A percentile compares a stretch with the other conserved stretches of the same genome.
Evolutionary conservation across 2,888 invertebrate species (phyloP).

Genomic region (Heliconius sara): DNA sequence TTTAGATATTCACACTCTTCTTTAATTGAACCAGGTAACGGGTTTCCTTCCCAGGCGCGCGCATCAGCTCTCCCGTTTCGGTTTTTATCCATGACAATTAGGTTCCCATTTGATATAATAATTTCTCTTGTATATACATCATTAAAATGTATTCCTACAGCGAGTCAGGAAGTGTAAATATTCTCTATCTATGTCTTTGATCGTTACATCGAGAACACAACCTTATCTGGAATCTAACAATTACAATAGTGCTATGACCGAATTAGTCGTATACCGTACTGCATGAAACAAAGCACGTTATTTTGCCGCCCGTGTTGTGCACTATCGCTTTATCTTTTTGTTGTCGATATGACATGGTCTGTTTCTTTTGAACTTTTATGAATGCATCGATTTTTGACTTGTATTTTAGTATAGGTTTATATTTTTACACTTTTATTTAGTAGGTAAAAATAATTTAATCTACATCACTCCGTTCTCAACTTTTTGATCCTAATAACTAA

Average conservation of each 20-base stretch:
- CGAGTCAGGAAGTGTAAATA: slow-evolving; percentile 20
- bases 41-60: slow-evolving; percentile 51
- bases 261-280: slow-evolving; percentile 38
- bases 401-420: neutral
- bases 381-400: neutral
- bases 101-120: slow-evolving; percentile 13
- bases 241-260: slow-evolving; percentile 41
- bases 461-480: neutral
- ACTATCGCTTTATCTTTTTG: slow-evolving; percentile 40
- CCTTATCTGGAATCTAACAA: slow-evolving; percentile 39
- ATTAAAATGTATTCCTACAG: slow-evolving; percentile 5
- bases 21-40: slow-evolving; percentile 68
- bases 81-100: slow-evolving; percentile 38
- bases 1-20: slow-evolving; percentile 72
- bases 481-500: neutral
- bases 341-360: slow-evolving; percentile 43
- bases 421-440: neutral
- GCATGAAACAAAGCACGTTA: slow-evolving; percentile 38
- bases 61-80: slow-evolving; percentile 40
- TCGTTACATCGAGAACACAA: slow-evolving; percentile 31
- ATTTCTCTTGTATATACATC: slow-evolving; percentile 10
- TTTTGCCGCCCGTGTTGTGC: slow-evolving; percentile 36
- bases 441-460: neutral
- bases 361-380: slow-evolving; percentile 27
- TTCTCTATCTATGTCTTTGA: slow-evolving; percentile 32